Conservation (phyloP, 2,113 vertebrate genomes). For the Megaptera novaeangliae region DNA sequence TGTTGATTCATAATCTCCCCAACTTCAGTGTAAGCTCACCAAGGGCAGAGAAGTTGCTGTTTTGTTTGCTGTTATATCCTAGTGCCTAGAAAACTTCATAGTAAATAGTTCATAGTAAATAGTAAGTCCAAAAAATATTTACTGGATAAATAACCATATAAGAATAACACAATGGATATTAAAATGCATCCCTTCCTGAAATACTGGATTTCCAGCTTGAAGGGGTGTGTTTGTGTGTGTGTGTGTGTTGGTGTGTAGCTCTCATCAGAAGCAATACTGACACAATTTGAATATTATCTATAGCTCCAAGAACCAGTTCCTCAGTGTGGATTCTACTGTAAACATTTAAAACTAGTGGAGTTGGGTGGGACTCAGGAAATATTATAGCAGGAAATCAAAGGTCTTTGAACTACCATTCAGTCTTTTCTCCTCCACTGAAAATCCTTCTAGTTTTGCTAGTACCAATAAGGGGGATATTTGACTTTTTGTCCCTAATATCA, state of each 20-base stretch:
- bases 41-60: not conserved
- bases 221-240: not conserved
- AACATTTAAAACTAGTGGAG: not conserved
- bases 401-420: not conserved
- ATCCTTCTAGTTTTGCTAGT: slow-evolving; percentile 2
- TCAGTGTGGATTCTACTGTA: not conserved
- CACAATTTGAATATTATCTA: not conserved
- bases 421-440: not conserved
- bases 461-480: not conserved
- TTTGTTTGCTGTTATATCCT: not conserved
- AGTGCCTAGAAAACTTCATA: not conserved
- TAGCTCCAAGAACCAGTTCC: not conserved
- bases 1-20: not conserved
- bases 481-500: not conserved
- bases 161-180: not conserved
- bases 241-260: not conserved
- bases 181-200: not conserved
- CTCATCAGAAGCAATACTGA: not conserved
- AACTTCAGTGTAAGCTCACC: not conserved
- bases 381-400: slow-evolving; percentile 1
- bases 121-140: not conserved
- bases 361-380: not conserved
- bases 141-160: not conserved
- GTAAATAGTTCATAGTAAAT: not conserved
- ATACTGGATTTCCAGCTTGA: not conserved